Percentiles rank a stretch among this genome's conserved stretches.
Conservation (phyloP, 2,888 invertebrate species). For the Cosmia pyralina region DNA sequence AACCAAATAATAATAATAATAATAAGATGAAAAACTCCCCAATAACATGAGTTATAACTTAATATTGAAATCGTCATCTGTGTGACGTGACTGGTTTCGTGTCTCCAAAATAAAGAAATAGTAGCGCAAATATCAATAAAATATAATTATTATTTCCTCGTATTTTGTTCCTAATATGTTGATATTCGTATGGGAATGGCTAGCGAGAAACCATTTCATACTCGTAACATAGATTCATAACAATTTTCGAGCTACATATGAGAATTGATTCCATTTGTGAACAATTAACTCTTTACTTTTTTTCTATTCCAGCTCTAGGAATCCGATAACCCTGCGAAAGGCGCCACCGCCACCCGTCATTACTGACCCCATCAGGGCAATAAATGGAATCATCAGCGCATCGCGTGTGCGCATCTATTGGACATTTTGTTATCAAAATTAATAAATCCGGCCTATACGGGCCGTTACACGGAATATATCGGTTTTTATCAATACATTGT, state of each 20-base stretch:
- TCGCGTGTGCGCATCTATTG: slow-evolving; percentile 39
- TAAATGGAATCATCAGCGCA: slow-evolving; percentile 49
- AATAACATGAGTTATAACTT: background rate
- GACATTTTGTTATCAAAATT: slow-evolving; percentile 44
- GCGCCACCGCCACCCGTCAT: slow-evolving; percentile 30
- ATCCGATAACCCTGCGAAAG: slow-evolving; percentile 35
- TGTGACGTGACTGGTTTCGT: background rate
- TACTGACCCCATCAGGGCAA: slow-evolving; percentile 31
- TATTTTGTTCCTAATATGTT: background rate
- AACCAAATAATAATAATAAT: too few species aligned
- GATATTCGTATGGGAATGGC: background rate
- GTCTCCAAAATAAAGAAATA: background rate
- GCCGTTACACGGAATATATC: slow-evolving; percentile 34
- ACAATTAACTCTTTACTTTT: slow-evolving; percentile 28
- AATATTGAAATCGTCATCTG: background rate
- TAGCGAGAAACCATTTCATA: background rate
- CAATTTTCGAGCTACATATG: background rate
- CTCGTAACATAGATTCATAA: background rate
- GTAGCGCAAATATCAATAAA: background rate
- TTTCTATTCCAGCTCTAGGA: background rate
- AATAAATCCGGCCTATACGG: slow-evolving; percentile 49
- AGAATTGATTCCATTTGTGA: background rate
- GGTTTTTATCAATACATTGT: slow-evolving; percentile 41
- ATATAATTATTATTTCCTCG: background rate
- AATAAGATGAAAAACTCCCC: too few species aligned